Conservation (phyloP, 35 echinoderm and acorn worm genomes). For the Diadema setosum region DNA sequence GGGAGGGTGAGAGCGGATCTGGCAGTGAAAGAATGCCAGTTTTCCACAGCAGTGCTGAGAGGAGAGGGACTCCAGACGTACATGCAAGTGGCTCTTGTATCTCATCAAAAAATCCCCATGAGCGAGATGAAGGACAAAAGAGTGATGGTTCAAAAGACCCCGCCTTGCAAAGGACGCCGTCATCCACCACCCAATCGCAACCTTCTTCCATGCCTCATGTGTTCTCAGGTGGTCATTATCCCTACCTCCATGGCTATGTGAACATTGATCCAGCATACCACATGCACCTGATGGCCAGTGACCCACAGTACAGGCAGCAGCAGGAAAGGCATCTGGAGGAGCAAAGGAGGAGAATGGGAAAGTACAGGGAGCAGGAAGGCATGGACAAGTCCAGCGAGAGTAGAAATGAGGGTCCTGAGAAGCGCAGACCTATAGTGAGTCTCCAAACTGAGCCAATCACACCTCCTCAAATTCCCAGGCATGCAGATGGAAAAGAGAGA, state of each 20-base stretch:
- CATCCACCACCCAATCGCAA: neutral
- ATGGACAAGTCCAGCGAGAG: conserved; percentile 18
- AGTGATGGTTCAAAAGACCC: neutral
- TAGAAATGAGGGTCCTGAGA: neutral
- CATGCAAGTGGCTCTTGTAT: neutral
- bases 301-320: conserved; percentile 66
- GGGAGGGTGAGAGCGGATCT: neutral
- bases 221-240: conserved; percentile 40
- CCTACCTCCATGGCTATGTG: conserved; percentile 48
- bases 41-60: neutral
- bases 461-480: conserved; percentile 16
- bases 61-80: neutral
- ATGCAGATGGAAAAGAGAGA: neutral
- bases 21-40: neutral
- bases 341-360: conserved; percentile 33
- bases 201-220: neutral
- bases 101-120: neutral
- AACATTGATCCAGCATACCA: conserved; percentile 61
- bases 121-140: neutral
- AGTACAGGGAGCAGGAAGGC: neutral
- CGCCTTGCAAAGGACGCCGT: neutral
- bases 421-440: conserved; percentile 20
- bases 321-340: conserved; percentile 50
- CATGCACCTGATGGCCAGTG: conserved; percentile 40
- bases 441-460: conserved; percentile 62